These are phyloP conservation scores for Hirtodrosophila histrioides DNA, from an alignment of 2,888 invertebrate species.

Conservation along the genomic window DNA sequence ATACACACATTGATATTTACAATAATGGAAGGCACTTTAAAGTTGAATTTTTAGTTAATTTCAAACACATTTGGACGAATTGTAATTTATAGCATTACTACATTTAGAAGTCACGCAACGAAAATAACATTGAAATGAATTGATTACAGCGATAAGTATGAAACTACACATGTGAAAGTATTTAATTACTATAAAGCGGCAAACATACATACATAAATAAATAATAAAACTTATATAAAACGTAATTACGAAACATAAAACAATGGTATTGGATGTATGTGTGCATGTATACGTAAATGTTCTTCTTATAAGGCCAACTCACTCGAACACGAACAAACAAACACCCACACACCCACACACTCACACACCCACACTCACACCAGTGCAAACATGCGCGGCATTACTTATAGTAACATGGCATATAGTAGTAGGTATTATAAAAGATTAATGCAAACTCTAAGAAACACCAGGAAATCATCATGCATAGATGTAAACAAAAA, in stretches of 20 bases:
- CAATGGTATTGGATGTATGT: slow-evolving; percentile 43
- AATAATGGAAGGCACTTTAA: slow-evolving; percentile 39
- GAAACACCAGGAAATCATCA: slow-evolving; percentile 23
- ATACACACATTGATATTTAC: slow-evolving; percentile 29
- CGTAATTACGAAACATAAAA: slow-evolving; percentile 29
- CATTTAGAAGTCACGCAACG: slow-evolving; percentile 54
- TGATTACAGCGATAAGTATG: slow-evolving; percentile 49
- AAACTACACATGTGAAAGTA: slow-evolving; percentile 61
- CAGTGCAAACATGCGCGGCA: slow-evolving; percentile 28
- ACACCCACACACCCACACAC: slow-evolving; percentile 26
- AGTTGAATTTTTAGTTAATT: slow-evolving; percentile 30
- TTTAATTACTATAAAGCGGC: slow-evolving; percentile 46
- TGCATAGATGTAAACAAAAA: slow-evolving; percentile 33
- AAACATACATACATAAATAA: slow-evolving; percentile 21
- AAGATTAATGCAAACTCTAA: slow-evolving; percentile 21
- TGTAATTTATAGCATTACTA: slow-evolving; percentile 32
- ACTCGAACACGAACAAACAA: slow-evolving; percentile 10
- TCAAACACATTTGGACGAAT: slow-evolving; percentile 34
- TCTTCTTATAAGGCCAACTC: slow-evolving; percentile 62
- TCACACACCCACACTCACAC: slow-evolving; percentile 18
- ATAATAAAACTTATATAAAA: slow-evolving; percentile 33
- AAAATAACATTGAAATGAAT: slow-evolving; percentile 45
- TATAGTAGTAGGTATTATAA: slow-evolving; percentile 33
- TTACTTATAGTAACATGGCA: slow-evolving; percentile 28
- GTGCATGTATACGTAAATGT: slow-evolving; percentile 58